Evolutionary conservation across 2,888 invertebrate species (phyloP).

Genomic region (Leptarthrus brevirostris): DNA sequence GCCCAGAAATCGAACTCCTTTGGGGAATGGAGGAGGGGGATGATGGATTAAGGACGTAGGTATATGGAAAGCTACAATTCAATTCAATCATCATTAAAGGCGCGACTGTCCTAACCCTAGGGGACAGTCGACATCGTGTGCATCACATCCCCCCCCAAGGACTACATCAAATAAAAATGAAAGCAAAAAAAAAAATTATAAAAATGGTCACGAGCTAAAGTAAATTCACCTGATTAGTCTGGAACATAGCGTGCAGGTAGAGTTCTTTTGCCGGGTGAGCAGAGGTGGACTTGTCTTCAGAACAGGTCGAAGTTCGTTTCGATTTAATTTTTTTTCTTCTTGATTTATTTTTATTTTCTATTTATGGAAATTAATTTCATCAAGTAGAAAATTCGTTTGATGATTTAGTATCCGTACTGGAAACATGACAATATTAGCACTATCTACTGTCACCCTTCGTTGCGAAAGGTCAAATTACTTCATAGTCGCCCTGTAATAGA

Average conservation of each 20-base stretch:
- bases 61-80: background rate
- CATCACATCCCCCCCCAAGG: background rate
- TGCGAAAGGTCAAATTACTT: slow-evolving; percentile 48
- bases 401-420: slow-evolving; percentile 11
- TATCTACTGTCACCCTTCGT: slow-evolving; percentile 24
- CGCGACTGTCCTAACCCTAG: slow-evolving; percentile 4
- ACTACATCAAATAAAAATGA: background rate
- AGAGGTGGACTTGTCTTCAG: no score
- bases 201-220: background rate
- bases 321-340: background rate
- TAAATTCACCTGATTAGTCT: slow-evolving; percentile 43
- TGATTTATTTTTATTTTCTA: background rate
- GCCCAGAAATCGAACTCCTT: slow-evolving; percentile 18
- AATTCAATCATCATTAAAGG: slow-evolving; percentile 37
- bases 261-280: slow-evolving; percentile 21
- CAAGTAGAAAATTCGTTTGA: no score
- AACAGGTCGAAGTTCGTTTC: background rate
- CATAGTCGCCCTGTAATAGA: background rate
- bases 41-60: background rate
- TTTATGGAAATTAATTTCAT: no score
- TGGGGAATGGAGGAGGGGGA: background rate
- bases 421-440: slow-evolving; percentile 50
- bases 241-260: slow-evolving; percentile 41
- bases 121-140: background rate
- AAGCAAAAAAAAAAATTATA: background rate